These are phyloP conservation scores for Papilio demoleus DNA, from an alignment of 2,888 invertebrate species.

Conservation along the genomic window DNA sequence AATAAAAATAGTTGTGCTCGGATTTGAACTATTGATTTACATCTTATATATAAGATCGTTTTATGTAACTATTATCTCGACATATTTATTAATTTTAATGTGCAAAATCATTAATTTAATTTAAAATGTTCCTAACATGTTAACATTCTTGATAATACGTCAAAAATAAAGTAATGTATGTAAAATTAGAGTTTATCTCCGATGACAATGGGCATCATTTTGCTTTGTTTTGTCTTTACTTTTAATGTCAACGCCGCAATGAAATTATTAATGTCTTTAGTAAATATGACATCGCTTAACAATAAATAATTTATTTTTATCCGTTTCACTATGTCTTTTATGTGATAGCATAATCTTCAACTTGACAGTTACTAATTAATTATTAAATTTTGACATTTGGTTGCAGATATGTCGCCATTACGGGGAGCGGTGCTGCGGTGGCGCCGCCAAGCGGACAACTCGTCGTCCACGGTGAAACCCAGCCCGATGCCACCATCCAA, in stretches of 20 bases:
- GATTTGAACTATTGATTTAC: not conserved
- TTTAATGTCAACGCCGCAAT: not conserved
- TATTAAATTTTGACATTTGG: conserved; percentile 38
- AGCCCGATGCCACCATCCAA: conserved; percentile 37
- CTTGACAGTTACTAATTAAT: conserved; percentile 29
- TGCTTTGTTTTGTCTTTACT: not conserved
- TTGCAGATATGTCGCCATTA: conserved; percentile 71
- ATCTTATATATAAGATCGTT: not conserved
- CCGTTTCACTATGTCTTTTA: not conserved
- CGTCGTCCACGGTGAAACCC: conserved; percentile 47
- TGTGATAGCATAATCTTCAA: not conserved
- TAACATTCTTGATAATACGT: not conserved
- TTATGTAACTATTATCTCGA: not conserved
- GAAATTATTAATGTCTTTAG: not conserved
- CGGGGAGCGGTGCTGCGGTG: conserved; percentile 70
- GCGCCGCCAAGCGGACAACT: conserved; percentile 64
- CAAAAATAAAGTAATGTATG: not conserved
- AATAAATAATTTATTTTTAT: too few relatives aligned
- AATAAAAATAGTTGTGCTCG: not conserved
- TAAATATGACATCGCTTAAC: too few relatives aligned
- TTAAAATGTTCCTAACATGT: not conserved
- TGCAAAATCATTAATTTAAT: not conserved
- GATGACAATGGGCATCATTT: not conserved
- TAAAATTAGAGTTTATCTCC: not conserved
- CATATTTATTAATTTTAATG: not conserved